Base-by-base conservation (phyloP, 2,888 invertebrate genomes). In the Scaptomyza polygonia region DNA sequence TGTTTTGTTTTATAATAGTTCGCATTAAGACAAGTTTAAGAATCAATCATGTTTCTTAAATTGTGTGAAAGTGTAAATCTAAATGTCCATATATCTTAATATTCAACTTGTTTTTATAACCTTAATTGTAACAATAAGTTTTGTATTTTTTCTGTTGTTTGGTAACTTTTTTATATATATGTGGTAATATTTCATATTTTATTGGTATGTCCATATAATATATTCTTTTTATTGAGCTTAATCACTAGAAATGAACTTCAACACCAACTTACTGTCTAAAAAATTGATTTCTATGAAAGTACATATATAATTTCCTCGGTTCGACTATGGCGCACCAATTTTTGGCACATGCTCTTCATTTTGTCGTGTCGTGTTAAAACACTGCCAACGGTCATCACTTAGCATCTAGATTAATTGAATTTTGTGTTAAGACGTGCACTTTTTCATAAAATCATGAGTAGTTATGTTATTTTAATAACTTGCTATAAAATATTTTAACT, bases 11-110 rank as follows among this genome's bases (percentile, higher is more conserved):
- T n/a, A n/a, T 56, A 56, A 32, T 59, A 77, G 81, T 86, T 82
- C 86, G 83, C 86, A 75, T 78, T 82, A 83, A 64, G 87, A 83
- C 87, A 85, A 85, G 87, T 87, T 85, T 79, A 85, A 85, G 87
- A 85, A 85, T 85, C 87, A 85, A 87, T 84, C 81, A 79, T 72
- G 62, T 79, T 40, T 44, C 57, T 71, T 56, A 64, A 71, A 64
- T 68, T n/a, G n/a, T n/a, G n/a, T n/a, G n/a, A 65, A 73, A 58
- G 40, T 36, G 5, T 54, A 62, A 67, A 79, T 67, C 82, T 86
- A 74, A 77, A 86, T 86, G 78, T 84, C 84, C 84, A 84, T 71
- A 86, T 86, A 85, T 76, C 78, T 85, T 84, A 85, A 25, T 53
- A 51, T 45, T 72, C 76, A 67, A 67, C 78, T 63, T 82, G 40